Evolutionary conservation across 2,113 vertebrate species (phyloP), one percentile per base, ranked within the genome.

Genomic region (Cromileptes altivelis): DNA sequence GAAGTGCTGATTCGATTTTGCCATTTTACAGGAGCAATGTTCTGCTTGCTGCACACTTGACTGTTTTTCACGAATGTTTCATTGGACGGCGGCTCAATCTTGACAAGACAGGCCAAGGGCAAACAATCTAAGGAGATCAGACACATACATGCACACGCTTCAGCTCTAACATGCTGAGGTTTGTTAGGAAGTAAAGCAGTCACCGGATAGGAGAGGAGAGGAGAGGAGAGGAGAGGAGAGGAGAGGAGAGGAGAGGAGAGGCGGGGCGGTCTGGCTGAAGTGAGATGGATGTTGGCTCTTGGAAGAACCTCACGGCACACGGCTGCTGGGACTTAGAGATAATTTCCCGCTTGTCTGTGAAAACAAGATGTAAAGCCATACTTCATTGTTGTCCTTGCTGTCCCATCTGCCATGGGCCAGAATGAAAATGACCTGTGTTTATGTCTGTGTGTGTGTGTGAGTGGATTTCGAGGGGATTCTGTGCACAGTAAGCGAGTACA

Each of bases 351-450:
- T 89, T 71, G 87, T 90, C 88, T 86, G 71, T 73, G 85, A 84
- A 87, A 93, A 91, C 83, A 91, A 87, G 87, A 90, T 90, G 80
- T 89, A 90, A 88, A 92, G 78, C 76, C 63, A 70, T 55, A 62
- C 78, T 88, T 90, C 82, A 82, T 87, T 92, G 87, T 84, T 84
- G 86, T 75, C 84, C 89, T 82, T 69, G 86, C 69, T 23, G 56
- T 85, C 70, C 84, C 84, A 85, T 79, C 87, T 91, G 86, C 81
- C 60, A 56, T 0, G 13, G 81, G 74, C 71, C 56, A 9, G 68
- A 56, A 58, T 75, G 33, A 82, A 89, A 86, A 87, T 80, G 68
- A 85, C 87, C 88, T 40, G 56, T 40, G 78, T 40, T 47, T 55
- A 13, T 33, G 11, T 27, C 21, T 42, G 11, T 37, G 25, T 50